These are phyloP conservation scores for Laupala kohalensis DNA, from an alignment of 1,140 invertebrate genomes.

Conservation along the genomic window DNA sequence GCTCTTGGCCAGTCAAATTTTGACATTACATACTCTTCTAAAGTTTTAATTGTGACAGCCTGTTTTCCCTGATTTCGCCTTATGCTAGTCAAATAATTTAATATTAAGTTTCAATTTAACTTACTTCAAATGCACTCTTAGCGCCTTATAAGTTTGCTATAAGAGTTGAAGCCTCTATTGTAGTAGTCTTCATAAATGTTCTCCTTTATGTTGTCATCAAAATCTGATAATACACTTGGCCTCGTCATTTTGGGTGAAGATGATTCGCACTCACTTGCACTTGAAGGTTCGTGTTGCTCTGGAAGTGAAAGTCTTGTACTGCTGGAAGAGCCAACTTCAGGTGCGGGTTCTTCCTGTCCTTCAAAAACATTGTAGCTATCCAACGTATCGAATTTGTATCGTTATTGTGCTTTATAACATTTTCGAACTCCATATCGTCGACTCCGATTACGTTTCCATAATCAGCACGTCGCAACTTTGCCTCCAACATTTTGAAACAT, in stretches of 20 bases:
- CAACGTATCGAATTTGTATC: conserved; percentile 1
- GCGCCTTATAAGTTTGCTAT: not conserved
- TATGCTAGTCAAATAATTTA: not conserved
- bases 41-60: not conserved
- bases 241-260: not conserved
- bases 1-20: not conserved
- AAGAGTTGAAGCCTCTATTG: not conserved
- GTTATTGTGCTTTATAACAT: not conserved
- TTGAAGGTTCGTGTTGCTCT: conserved; percentile 8
- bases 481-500: not conserved
- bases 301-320: conserved; percentile 7
- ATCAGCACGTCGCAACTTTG: not conserved
- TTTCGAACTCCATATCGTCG: not conserved
- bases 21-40: not conserved
- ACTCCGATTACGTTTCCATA: not conserved
- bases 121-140: not conserved
- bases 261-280: not conserved
- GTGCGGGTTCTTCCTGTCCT: conserved; percentile 1
- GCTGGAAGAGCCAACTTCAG: not conserved
- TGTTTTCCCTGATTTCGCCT: not conserved
- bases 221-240: not conserved
- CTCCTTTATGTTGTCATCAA: not conserved
- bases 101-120: not conserved
- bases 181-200: not conserved
- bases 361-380: conserved; percentile 3